These are phyloP conservation scores for Tholera decimalis DNA, from an alignment of 2,888 invertebrate species.

Conservation along the genomic window DNA sequence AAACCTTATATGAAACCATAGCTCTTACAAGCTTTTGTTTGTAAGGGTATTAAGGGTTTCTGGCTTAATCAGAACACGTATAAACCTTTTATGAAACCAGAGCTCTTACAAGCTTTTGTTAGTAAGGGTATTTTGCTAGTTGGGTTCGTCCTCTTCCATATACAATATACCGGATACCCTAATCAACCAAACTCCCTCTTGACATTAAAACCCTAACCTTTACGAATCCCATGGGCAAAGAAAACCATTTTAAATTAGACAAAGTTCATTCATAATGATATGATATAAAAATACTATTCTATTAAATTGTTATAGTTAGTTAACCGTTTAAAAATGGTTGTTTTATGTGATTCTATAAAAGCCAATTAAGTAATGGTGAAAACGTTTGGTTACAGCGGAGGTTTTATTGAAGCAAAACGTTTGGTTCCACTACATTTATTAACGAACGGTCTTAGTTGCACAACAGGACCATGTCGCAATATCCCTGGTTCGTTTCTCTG, in stretches of 20 bases:
- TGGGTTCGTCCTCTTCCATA: background rate
- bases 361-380: background rate
- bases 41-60: no score
- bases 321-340: no score
- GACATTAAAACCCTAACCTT: constrained; percentile 22
- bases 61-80: no score
- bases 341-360: background rate
- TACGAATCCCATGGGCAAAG: constrained; percentile 12
- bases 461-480: constrained; percentile 77
- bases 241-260: constrained; percentile 11
- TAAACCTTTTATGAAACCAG: no score
- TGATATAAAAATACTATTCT: no score
- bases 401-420: constrained; percentile 60
- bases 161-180: constrained; percentile 7
- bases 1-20: no score
- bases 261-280: constrained; percentile 10
- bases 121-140: no score
- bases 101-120: no score
- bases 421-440: constrained; percentile 77
- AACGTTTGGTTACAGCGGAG: constrained; percentile 46
- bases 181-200: constrained; percentile 26
- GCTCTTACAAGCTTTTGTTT: no score
- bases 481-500: constrained; percentile 68
- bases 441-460: constrained; percentile 75
- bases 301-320: no score